Base-by-base conservation (phyloP, 1,140 invertebrate species). In the Hypsibius dujardini region DNA sequence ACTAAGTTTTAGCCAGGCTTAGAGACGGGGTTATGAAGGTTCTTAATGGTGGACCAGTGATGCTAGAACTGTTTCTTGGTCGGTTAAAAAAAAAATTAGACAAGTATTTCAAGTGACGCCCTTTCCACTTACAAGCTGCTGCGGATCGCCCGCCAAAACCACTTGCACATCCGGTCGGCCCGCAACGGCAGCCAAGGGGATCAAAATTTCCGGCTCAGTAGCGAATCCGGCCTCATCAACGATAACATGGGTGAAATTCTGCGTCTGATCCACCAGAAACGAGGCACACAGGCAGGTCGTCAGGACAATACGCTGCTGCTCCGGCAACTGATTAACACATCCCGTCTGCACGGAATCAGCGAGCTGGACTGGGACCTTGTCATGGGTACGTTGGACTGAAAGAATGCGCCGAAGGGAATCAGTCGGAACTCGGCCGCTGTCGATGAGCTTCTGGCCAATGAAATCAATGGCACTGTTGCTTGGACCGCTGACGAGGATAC, bases 141-240 rank as follows among this genome's bases (percentile, higher is more conserved):
- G 82, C 15, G 90, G 92, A 84, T 96, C 93, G 2, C 93, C 93
- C 73, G 90, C 88, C 2, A 96, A 79, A 72, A 95, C 80, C 2
- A 91, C 84, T 79, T 80, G 74, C 45, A 76, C 74, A 7, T 70
- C 79, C 76, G 81, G 80, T 3, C 80, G 79, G 71, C 77, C 76
- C 72, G 74, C 76, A 7, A 72, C 72, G 47, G 76, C 72, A 40
- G 79, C 76, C 47, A 92, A 77, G 1, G 90, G 85, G 74, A 92
- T 84, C 80, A 94, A 81, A 59, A 87, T 84, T 80, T 95, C 92
- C 3, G 91, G 87, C 80, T 96, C 92, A 1, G 86, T 90, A 2
- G 88, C 86, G 77, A 95, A 90, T 0, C 91, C 92, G 67, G 90
- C 88, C 82, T 96, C 92, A 78, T 96, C 92, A 67, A 95, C 82